Evolutionary conservation across 2,888 invertebrate genomes (phyloP), one percentile per base, ranked within the genome.

Genomic region (Ligdia adustata): DNA sequence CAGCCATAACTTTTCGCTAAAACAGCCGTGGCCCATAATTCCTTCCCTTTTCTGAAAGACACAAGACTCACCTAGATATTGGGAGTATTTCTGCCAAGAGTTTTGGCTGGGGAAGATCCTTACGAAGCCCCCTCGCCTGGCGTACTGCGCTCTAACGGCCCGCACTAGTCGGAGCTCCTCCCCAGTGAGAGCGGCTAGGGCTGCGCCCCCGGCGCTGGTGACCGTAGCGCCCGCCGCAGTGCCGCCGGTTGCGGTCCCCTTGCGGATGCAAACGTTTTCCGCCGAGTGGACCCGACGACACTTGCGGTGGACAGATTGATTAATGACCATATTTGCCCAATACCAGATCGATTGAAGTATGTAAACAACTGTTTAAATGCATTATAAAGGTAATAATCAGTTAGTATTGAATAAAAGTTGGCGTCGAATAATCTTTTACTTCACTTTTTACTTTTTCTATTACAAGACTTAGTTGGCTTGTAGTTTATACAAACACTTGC

Each of bases 101-200:
- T 97, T 97, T 52, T 94, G 93, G 12, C 96, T 95, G 11, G 98
- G 98, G 83, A 97, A 98, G 64, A 98, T 96, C 33, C 97, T 85
- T 5, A 98, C 95, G 86, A 96, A 98, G 16, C 98, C 98, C 1
- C 97, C 97, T 14, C 96, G 90, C 1, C 98, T 89, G 12, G 93
- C 93, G 79, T 96, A 95, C 80, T 98, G 97, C 32, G 94, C 93
- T 55, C 93, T 92, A 14, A 94, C 93, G 24, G 93, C 92, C 2
- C 94, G 92, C 52, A 97, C 91, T 32, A 97, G 92, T 40, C 95
- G 91, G 60, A 93, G 91, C 79, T 97, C 97, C 72, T 97, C 97
- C 6, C 93, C 88, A 4, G 94, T 94, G 11, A 96, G 83, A 31
- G 83, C 69, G 6, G 59, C 55, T 31, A 60, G 49, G 1, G 57